These are phyloP conservation scores for Helostoma temminkii DNA, from an alignment of 2,797 vertebrate genomes.

Conservation along the genomic window DNA sequence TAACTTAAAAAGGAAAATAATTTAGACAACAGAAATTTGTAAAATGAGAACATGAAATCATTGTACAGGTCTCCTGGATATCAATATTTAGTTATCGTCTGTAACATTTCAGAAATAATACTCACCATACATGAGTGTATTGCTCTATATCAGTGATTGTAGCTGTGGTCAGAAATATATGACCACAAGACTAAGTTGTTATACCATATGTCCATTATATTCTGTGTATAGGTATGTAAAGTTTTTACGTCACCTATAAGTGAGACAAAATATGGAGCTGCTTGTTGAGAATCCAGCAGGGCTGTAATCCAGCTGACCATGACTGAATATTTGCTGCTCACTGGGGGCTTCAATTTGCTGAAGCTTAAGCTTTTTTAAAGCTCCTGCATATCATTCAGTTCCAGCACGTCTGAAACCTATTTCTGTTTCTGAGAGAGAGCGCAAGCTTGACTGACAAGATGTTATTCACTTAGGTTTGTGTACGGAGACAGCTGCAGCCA, in stretches of 20 bases:
- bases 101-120: no score
- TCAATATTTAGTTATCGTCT: no score
- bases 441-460: slow-evolving; percentile 37
- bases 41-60: no score
- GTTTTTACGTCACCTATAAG: slow-evolving; percentile 17
- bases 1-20: no score
- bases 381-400: slow-evolving; percentile 49
- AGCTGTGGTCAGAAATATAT: not conserved
- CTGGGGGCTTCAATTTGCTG: slow-evolving; percentile 36
- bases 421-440: slow-evolving; percentile 17
- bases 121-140: no score
- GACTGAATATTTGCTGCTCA: slow-evolving; percentile 45
- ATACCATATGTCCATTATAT: not conserved
- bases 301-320: slow-evolving; percentile 38
- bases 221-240: not conserved
- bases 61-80: no score
- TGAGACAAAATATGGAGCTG: slow-evolving; percentile 9
- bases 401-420: slow-evolving; percentile 42
- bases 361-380: slow-evolving; percentile 34
- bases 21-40: no score
- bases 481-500: not conserved
- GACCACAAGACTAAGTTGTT: not conserved
- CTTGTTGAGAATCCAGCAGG: not conserved
- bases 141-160: not conserved
- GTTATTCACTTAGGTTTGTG: slow-evolving; percentile 41